Conservation (phyloP, 2,113 vertebrate species). For the Brevimyrus niger region DNA sequence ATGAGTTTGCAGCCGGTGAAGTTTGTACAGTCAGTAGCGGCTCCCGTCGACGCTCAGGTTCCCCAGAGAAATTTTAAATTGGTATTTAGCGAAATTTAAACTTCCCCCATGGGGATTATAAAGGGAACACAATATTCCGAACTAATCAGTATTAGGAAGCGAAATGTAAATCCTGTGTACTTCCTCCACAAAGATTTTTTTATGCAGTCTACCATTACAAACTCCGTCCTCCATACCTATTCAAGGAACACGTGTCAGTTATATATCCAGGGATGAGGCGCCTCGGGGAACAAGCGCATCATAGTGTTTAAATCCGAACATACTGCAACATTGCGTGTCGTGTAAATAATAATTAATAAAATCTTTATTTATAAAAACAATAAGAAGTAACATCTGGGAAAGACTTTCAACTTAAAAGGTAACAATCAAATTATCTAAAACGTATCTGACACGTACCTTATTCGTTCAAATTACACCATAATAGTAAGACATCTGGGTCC, state of each 20-base stretch:
- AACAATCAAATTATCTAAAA: neutral
- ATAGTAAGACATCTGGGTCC: neutral
- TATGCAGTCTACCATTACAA: neutral
- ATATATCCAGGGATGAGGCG: neutral
- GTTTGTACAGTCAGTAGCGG: neutral
- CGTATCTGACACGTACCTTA: neutral
- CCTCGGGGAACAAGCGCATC: neutral
- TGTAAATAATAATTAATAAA: neutral
- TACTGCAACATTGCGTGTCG: neutral
- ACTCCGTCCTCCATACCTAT: neutral
- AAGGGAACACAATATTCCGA: neutral
- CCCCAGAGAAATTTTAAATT: neutral
- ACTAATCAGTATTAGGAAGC: neutral
- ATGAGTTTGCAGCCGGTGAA: neutral
- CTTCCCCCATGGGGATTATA: neutral
- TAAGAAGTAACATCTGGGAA: neutral
- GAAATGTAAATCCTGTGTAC: neutral
- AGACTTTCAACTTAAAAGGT: neutral
- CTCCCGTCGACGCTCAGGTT: neutral
- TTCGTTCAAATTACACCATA: neutral
- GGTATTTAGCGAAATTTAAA: neutral
- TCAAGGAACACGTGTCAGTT: neutral
- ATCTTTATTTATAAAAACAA: neutral
- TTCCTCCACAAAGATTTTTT: neutral
- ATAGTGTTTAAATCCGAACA: neutral